Conservation (phyloP, 2,888 invertebrate genomes). For the Margaritifera margaritifera region DNA sequence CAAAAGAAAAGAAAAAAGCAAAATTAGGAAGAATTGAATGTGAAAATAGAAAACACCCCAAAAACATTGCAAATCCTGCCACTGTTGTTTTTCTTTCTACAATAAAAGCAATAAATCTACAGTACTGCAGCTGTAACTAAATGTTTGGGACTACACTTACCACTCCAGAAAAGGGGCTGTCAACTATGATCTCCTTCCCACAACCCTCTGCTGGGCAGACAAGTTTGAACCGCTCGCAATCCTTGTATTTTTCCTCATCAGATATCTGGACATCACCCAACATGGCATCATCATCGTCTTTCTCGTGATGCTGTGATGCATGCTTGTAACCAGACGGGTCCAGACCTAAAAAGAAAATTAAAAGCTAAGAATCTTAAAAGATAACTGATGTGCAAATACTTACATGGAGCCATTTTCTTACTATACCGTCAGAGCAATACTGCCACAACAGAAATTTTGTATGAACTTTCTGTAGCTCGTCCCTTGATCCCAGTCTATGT, state of each 20-base stretch:
- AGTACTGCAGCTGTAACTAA: background rate
- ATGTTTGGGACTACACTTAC: constrained; percentile 41
- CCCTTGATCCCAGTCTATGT: no score
- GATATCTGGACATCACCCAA: constrained; percentile 61
- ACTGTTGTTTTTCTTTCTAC: no score
- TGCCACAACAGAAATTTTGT: no score
- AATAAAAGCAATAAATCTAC: background rate
- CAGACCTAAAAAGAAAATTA: constrained; percentile 67
- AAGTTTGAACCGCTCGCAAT: constrained; percentile 79
- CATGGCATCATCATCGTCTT: constrained; percentile 70
- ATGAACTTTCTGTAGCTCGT: no score
- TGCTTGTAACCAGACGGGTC: constrained; percentile 74
- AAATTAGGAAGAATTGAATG: no score
- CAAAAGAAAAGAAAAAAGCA: no score
- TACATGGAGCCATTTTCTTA: background rate
- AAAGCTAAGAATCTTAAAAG: no score
- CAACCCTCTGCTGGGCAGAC: constrained; percentile 75
- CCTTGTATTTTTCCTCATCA: constrained; percentile 76
- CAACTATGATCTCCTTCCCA: constrained; percentile 74
- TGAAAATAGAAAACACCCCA: no score
- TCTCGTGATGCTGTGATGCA: constrained; percentile 54
- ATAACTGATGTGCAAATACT: background rate
- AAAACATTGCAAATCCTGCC: no score
- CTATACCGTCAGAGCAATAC: background rate
- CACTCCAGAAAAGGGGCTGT: constrained; percentile 68